Conservation (phyloP, 2,888 invertebrate genomes). For the Hypsopygia costalis region DNA sequence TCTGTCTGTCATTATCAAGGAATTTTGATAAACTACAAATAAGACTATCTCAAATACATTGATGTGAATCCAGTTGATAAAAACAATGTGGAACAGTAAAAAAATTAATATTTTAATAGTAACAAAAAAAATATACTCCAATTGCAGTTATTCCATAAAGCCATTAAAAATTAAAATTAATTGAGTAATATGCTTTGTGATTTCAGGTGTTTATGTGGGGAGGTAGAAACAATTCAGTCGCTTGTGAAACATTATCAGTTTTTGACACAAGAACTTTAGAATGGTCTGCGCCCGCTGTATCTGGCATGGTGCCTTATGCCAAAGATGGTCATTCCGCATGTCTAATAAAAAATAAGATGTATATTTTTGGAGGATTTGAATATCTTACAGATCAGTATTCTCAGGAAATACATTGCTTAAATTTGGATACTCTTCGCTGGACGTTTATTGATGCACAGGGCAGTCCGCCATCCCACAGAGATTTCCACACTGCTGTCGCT, state of each 20-base stretch:
- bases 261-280: conserved; percentile 87
- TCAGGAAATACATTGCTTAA: conserved; percentile 87
- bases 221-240: conserved; percentile 91
- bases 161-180: no score
- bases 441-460: conserved; percentile 82
- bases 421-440: conserved; percentile 89
- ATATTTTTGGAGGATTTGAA: conserved; percentile 95
- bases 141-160: no score
- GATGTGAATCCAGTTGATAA: no score
- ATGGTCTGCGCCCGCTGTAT: conserved; percentile 84
- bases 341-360: conserved; percentile 89
- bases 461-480: conserved; percentile 85
- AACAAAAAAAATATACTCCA: background rate
- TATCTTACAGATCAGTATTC: conserved; percentile 90
- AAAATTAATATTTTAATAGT: no score
- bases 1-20: no score
- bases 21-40: no score
- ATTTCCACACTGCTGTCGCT: conserved; percentile 93
- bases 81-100: no score
- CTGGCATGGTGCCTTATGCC: conserved; percentile 87
- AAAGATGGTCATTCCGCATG: conserved; percentile 96
- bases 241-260: conserved; percentile 90
- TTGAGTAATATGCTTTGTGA: background rate
- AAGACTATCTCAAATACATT: no score
- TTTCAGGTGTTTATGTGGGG: conserved; percentile 92